Evolutionary conservation across 2,797 vertebrate species (phyloP).

Genomic region (Neosalanx taihuensis): DNA sequence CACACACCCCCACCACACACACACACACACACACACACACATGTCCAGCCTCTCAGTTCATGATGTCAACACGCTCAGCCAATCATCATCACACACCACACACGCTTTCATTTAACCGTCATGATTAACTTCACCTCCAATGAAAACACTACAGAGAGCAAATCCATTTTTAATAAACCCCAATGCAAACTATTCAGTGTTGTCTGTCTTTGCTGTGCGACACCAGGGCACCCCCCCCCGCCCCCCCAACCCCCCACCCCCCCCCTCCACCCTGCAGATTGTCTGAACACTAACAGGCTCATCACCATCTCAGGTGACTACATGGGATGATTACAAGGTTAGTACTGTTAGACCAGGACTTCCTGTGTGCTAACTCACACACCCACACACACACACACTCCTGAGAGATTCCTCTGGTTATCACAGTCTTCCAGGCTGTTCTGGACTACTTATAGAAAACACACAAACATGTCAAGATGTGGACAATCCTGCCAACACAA

Average conservation of each 20-base stretch:
- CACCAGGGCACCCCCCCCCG: neutral
- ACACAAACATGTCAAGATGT: conserved; percentile 67
- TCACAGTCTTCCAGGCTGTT: conserved; percentile 76
- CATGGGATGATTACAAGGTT: conserved; percentile 69
- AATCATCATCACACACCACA: neutral
- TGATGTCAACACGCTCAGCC: neutral
- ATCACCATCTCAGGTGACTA: conserved; percentile 74
- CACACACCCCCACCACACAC: too few species aligned
- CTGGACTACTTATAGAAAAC: conserved; percentile 73
- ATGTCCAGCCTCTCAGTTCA: neutral
- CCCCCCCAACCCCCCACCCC: too few species aligned
- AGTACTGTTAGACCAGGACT: conserved; percentile 52
- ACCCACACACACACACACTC: conserved; percentile 52
- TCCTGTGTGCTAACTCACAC: conserved; percentile 45
- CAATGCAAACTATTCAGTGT: neutral
- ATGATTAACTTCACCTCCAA: neutral
- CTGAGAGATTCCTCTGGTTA: conserved; percentile 72
- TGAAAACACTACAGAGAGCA: neutral
- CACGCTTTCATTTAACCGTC: neutral
- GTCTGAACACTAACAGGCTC: conserved; percentile 53
- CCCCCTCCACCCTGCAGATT: conserved; percentile 4
- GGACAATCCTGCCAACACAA: conserved; percentile 71
- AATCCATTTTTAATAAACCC: neutral
- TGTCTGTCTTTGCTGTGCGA: neutral
- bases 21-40: too few species aligned